These are phyloP conservation scores for Chloroceryle amazona DNA, from an alignment of 2,797 vertebrate genomes.

Conservation along the genomic window DNA sequence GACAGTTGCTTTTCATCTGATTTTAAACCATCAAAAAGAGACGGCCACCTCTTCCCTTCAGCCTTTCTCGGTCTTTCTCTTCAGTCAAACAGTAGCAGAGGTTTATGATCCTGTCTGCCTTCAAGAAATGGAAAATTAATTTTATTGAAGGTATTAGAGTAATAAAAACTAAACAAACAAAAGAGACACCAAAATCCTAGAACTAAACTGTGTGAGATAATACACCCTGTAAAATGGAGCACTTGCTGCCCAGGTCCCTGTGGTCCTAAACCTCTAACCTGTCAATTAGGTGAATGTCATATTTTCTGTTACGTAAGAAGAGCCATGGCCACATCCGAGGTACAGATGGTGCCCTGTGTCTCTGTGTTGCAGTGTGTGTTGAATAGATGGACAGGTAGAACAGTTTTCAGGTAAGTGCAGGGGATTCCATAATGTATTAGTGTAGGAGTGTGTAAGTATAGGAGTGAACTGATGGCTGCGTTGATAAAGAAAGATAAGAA, in stretches of 20 bases:
- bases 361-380: neutral
- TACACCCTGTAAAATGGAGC: neutral
- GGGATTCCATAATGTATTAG: neutral
- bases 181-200: no score
- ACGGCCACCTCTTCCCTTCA: neutral
- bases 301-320: neutral
- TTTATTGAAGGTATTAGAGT: no score
- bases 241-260: neutral
- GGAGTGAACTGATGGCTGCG: neutral
- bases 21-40: neutral
- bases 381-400: neutral
- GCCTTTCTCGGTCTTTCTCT: neutral
- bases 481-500: neutral
- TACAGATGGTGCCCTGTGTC: neutral
- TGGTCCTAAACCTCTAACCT: neutral
- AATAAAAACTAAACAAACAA: no score
- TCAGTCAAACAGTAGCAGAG: neutral
- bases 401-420: neutral
- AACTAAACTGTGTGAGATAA: neutral
- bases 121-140: neutral
- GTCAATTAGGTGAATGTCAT: neutral
- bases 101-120: neutral
- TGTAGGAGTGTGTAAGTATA: neutral
- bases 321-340: fast-evolving
- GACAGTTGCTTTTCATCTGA: neutral